phyloP scores from a whole-genome alignment of 2,113 vertebrate species.

The Platichthys stellatus region DNA sequence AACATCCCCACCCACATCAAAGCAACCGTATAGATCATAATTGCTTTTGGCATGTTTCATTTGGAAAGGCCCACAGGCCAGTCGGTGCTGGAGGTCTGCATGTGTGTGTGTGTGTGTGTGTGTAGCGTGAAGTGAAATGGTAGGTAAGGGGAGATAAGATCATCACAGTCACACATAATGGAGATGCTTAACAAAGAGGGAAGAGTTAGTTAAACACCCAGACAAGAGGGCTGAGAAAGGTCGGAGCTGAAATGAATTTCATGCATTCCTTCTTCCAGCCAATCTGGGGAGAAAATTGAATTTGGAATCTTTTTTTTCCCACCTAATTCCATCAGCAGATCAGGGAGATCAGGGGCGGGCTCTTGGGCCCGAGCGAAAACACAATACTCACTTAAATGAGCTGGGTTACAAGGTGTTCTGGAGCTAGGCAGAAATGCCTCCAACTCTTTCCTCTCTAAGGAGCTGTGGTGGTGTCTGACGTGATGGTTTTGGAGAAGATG shows the following conservation, averaged over 20 bases:
- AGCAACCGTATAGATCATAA: conserved; percentile 24
- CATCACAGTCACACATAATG: conserved; percentile 40
- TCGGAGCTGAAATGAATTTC: conserved; percentile 59
- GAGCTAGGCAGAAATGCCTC: conserved; percentile 93
- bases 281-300: conserved; percentile 55
- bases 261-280: conserved; percentile 50
- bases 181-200: conserved; percentile 58
- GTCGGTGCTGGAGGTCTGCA: background rate
- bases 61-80: conserved; percentile 26
- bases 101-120: background rate
- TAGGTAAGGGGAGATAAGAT: conserved; percentile 40
- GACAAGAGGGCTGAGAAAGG: conserved; percentile 40
- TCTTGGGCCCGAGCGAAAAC: conserved; percentile 13
- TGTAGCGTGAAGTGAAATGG: conserved; percentile 6
- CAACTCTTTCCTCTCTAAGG: conserved; percentile 94
- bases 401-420: conserved; percentile 91
- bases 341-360: conserved; percentile 18
- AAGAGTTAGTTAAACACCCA: conserved; percentile 66
- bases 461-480: conserved; percentile 80
- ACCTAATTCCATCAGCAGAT: conserved; percentile 47
- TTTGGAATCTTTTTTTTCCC: conserved; percentile 47
- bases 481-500: conserved; percentile 74
- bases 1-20: conserved; percentile 38
- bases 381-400: conserved; percentile 96
- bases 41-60: conserved; percentile 47